phyloP scores from a whole-genome alignment of 2,113 vertebrate species.

The Coturnix japonica region DNA sequence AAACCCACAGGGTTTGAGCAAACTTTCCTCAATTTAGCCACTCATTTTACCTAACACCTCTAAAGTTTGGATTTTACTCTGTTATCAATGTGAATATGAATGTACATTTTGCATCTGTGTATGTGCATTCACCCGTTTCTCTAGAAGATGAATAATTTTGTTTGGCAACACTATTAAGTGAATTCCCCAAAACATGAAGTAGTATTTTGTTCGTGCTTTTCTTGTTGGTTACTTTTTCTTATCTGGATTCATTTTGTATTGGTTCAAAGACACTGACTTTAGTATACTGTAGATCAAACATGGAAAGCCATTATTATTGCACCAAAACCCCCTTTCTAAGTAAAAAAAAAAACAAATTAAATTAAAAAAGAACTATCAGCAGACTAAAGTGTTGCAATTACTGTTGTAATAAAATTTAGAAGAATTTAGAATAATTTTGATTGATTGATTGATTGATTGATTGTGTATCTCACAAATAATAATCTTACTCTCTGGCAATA shows the following conservation, averaged over 20 bases:
- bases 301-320: neutral
- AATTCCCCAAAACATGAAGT: neutral
- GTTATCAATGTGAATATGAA: neutral
- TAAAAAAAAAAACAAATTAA: neutral
- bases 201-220: neutral
- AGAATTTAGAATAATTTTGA: neutral
- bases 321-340: neutral
- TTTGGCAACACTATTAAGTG: neutral
- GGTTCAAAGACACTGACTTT: neutral
- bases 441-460: too few species aligned
- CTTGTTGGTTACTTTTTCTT: neutral
- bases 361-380: neutral
- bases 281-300: neutral
- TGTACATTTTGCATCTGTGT: neutral
- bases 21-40: neutral
- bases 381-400: neutral
- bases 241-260: neutral
- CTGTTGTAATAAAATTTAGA: constrained; percentile 6
- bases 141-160: neutral
- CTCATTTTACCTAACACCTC: neutral
- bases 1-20: neutral
- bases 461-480: neutral
- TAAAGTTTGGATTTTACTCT: neutral
- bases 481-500: neutral
- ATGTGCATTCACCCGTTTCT: neutral